Evolutionary conservation across 2,113 vertebrate species (phyloP).

Genomic region (Sylvilagus bachmani): DNA sequence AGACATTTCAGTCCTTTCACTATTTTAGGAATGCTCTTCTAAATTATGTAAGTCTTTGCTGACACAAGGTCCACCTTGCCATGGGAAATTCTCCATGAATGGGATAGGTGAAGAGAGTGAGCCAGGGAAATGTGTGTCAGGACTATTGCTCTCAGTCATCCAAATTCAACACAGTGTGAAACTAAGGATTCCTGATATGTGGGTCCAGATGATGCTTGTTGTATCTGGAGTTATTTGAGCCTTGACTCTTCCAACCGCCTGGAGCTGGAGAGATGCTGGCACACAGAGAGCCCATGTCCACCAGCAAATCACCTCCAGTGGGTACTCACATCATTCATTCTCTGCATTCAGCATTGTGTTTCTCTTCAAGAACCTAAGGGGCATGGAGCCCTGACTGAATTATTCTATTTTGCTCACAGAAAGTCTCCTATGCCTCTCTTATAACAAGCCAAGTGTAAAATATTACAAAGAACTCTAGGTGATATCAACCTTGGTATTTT

Average conservation of each 20-base stretch:
- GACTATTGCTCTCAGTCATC: neutral
- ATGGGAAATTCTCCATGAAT: constrained; percentile 24
- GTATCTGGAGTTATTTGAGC: neutral
- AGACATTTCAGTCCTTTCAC: constrained; percentile 61
- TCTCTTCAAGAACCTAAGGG: neutral
- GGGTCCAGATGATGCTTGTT: neutral
- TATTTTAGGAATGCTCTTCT: constrained; percentile 73
- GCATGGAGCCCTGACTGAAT: neutral
- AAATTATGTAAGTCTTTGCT: constrained; percentile 69
- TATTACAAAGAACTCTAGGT: neutral
- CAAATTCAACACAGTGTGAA: constrained; percentile 1
- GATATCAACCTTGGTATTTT: neutral
- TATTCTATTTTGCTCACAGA: neutral
- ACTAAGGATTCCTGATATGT: constrained; percentile 16
- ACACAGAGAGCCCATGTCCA: no score
- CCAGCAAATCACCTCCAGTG: neutral
- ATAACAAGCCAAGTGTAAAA: constrained; percentile 39
- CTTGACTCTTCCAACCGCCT: neutral
- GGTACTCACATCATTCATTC: neutral
- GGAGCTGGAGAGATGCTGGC: neutral
- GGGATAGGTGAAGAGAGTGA: constrained; percentile 59
- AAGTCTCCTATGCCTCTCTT: neutral
- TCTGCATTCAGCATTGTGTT: neutral
- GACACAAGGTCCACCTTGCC: constrained; percentile 51
- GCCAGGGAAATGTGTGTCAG: constrained; percentile 31